Evolutionary conservation across 1,140 invertebrate genomes (phyloP).

Genomic region (Meloidogyne floridensis): DNA sequence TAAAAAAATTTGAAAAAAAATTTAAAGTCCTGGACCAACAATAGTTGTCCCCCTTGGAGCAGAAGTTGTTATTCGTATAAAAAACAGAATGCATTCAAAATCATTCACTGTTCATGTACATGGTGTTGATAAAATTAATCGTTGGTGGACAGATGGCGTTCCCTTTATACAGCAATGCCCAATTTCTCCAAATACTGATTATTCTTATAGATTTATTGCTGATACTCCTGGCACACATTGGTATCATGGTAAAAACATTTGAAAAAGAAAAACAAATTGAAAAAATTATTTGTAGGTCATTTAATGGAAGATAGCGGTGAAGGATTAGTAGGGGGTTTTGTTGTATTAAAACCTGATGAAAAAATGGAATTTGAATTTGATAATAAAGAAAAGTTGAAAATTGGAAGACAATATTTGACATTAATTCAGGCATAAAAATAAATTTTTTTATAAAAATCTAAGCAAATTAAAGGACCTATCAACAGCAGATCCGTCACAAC

Average conservation of each 20-base stretch:
- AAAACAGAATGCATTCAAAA: constrained; percentile 53
- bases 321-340: constrained; percentile 61
- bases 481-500: constrained; percentile 27
- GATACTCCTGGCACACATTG: constrained; percentile 64
- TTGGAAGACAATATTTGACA: constrained; percentile 40
- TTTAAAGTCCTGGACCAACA: constrained; percentile 53
- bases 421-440: constrained; percentile 40
- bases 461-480: constrained; percentile 58
- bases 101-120: constrained; percentile 61
- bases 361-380: not conserved
- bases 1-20: too few relatives aligned
- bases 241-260: constrained; percentile 51
- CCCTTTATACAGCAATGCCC: constrained; percentile 42
- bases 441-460: not conserved
- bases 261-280: not conserved
- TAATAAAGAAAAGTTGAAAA: not conserved
- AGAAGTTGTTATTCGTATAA: constrained; percentile 56
- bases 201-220: constrained; percentile 56
- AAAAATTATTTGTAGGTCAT: constrained; percentile 31
- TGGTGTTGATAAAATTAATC: constrained; percentile 57
- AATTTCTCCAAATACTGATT: constrained; percentile 35
- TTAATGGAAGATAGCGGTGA: constrained; percentile 61
- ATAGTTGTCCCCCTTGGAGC: constrained; percentile 59
- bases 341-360: constrained; percentile 39
- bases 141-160: constrained; percentile 51